Base-by-base conservation (phyloP, 1,140 invertebrate species). In the Calosoma granatense region DNA sequence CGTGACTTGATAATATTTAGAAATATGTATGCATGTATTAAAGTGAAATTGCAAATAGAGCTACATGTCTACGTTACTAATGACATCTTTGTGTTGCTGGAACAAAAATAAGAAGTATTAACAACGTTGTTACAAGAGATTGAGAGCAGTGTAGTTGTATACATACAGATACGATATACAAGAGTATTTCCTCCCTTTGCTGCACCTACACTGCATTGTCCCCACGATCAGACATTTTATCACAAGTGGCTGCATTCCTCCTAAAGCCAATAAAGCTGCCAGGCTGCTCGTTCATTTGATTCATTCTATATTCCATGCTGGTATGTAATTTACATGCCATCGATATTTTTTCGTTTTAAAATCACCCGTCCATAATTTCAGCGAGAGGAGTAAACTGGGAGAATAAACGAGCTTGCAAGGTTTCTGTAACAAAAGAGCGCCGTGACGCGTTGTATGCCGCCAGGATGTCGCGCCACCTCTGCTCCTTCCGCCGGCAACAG, bases 311-410 rank as follows among this genome's bases (percentile, higher is more conserved):
- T 70, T 70, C 68, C 62, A 52, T 59, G 51, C 56, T 62, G 61
- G 64, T 64, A 54, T 63, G 60, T 64, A 68, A 70, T 70, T 70
- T 70, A 70, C 68, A 70, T 70, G 66, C 68, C 69, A 70, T 70
- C 67, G 67, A 70, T 70, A 70, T 70, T 70, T 70, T 70, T 67
- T 68, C 65, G 65, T 65, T 66, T 66, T 64, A 64, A 62, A 63
- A 68, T 68, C 65, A 53, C 30, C 52, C 23, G 19, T 36, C 30
- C n/a, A n/a, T n/a, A n/a, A n/a, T n/a, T n/a, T n/a, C n/a, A n/a
- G n/a, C n/a, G n/a, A n/a, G n/a, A n/a, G n/a, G n/a, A n/a, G n/a
- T n/a, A n/a, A n/a, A n/a, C n/a, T n/a, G n/a, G n/a, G n/a, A n/a
- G n/a, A n/a, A n/a, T n/a, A n/a, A n/a, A n/a, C n/a, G n/a, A n/a